These are phyloP conservation scores for Dipodomys ordii DNA, from an alignment of 2,113 vertebrate species.

Conservation along the genomic window DNA sequence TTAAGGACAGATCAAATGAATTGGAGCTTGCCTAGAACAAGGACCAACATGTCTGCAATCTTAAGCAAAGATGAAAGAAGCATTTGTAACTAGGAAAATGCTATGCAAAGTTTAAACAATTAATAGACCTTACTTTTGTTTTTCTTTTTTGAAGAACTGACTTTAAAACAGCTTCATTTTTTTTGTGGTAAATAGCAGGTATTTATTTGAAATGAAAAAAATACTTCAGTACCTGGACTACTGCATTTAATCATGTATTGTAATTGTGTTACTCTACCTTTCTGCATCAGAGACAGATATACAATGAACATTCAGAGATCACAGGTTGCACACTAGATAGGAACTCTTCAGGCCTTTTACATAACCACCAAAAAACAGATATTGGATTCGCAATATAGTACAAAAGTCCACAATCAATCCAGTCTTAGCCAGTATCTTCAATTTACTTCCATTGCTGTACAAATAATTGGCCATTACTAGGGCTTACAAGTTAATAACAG, in stretches of 20 bases:
- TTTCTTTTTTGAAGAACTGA: constrained; percentile 63
- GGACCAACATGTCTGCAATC: background rate
- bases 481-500: constrained; percentile 93
- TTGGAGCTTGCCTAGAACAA: background rate
- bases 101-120: background rate
- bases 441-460: constrained; percentile 93
- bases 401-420: constrained; percentile 94
- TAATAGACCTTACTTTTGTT: background rate
- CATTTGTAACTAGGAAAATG: background rate
- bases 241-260: constrained; percentile 97
- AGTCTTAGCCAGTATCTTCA: constrained; percentile 90
- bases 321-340: constrained; percentile 98
- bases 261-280: constrained; percentile 94
- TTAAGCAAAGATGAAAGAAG: background rate
- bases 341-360: constrained; percentile 95
- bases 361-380: constrained; percentile 94
- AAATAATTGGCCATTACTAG: constrained; percentile 90
- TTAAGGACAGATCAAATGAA: background rate
- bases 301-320: constrained; percentile 99
- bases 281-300: constrained; percentile 97
- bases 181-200: constrained; percentile 95
- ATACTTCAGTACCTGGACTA: constrained; percentile 97
- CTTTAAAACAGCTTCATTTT: constrained; percentile 58
- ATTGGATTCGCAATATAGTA: constrained; percentile 91
- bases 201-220: constrained; percentile 98